phyloP scores from a whole-genome alignment of 2,797 vertebrate species.

The Hoplostethus mediterraneus region DNA sequence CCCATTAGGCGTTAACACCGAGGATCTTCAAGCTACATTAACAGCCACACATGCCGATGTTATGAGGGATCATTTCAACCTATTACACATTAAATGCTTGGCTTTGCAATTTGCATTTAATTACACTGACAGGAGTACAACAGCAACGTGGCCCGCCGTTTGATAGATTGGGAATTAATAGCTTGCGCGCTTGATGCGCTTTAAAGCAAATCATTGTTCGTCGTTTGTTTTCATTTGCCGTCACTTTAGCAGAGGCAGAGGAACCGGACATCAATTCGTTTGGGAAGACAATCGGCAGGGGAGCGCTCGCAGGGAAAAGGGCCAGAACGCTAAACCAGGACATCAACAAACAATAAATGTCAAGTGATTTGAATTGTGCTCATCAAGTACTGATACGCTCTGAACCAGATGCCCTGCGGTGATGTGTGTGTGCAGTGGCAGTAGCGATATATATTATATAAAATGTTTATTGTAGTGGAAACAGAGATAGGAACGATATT shows the following conservation, averaged over 20 bases:
- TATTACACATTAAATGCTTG: conserved; percentile 79
- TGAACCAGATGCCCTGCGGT: conserved; percentile 42
- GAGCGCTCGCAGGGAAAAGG: conserved; percentile 3
- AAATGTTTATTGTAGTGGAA: conserved; percentile 16
- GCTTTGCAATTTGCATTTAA: conserved; percentile 80
- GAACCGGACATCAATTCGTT: conserved; percentile 48
- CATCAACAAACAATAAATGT: conserved; percentile 22
- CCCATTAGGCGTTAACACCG: conserved; percentile 72
- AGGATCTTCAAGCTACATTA: conserved; percentile 80
- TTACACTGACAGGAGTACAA: conserved; percentile 69
- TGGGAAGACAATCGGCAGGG: conserved; percentile 23
- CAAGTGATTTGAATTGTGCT: conserved; percentile 50
- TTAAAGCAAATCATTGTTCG: conserved; percentile 71
- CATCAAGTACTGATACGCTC: conserved; percentile 39
- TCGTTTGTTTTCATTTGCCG: conserved; percentile 74
- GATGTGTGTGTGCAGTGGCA: conserved; percentile 23
- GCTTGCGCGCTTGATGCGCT: conserved; percentile 56
- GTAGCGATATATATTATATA: conserved; percentile 21
- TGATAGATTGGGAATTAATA: conserved; percentile 74
- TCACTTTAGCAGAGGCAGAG: conserved; percentile 48
- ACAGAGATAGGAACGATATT: conserved; percentile 10
- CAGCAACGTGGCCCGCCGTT: conserved; percentile 48
- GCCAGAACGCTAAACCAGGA: conserved; percentile 21
- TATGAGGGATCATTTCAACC: conserved; percentile 75
- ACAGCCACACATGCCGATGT: conserved; percentile 63